These are phyloP conservation scores for Podabrus alpinus DNA, from an alignment of 2,888 invertebrate species.

Conservation along the genomic window DNA sequence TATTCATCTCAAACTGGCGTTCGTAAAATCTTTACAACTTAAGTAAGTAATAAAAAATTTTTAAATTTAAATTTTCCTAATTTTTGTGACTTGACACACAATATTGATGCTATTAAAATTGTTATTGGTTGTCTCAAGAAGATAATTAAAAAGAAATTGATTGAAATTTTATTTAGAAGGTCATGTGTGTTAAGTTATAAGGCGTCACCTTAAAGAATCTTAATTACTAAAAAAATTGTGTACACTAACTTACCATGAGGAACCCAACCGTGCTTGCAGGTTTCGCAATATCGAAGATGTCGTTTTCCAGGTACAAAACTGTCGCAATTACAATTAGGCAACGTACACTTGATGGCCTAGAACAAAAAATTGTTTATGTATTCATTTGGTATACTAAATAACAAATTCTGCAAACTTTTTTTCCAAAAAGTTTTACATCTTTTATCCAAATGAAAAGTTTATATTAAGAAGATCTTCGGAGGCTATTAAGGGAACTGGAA, in stretches of 20 bases:
- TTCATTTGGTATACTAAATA: not conserved
- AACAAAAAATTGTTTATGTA: conserved; percentile 45
- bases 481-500: not conserved
- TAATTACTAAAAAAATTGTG: not conserved
- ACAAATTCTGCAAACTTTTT: not conserved
- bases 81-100: not conserved
- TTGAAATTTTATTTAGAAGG: not conserved
- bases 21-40: not conserved
- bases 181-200: not conserved
- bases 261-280: conserved; percentile 76
- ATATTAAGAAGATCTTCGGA: not conserved
- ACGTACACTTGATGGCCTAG: conserved; percentile 69
- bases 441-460: not conserved
- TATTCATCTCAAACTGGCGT: not conserved
- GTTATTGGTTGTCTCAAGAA: not conserved
- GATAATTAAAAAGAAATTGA: not conserved
- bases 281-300: conserved; percentile 69
- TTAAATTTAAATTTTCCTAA: not conserved
- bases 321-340: conserved; percentile 68
- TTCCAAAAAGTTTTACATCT: not conserved
- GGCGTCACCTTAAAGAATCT: not conserved
- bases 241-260: conserved; percentile 66
- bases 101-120: not conserved
- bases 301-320: conserved; percentile 71
- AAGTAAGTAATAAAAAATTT: not conserved